A percentile compares a stretch with the other conserved stretches of the same genome.
Evolutionary conservation across 2,888 invertebrate genomes (phyloP).

Genomic region (Drosophila algonquin): DNA sequence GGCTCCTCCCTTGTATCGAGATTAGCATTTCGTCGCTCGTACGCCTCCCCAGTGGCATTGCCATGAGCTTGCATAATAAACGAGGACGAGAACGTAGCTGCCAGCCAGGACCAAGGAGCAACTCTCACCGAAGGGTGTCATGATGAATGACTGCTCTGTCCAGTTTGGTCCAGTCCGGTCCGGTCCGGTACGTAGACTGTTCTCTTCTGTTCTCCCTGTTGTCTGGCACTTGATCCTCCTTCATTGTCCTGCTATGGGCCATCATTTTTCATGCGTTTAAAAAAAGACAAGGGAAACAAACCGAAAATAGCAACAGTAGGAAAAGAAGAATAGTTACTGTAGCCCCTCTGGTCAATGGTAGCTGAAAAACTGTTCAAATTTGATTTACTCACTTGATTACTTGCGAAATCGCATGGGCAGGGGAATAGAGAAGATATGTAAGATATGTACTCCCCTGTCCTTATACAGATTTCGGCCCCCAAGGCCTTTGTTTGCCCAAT

Average conservation of each 20-base stretch:
- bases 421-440: not conserved
- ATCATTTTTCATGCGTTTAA: slow-evolving; percentile 82
- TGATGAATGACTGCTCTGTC: slow-evolving; percentile 75
- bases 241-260: slow-evolving; percentile 40
- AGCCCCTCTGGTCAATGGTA: slow-evolving; percentile 43
- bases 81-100: slow-evolving; percentile 47
- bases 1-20: slow-evolving; percentile 30
- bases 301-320: not conserved
- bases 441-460: slow-evolving; percentile 8
- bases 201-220: not conserved
- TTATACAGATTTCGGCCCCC: slow-evolving; percentile 46
- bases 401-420: slow-evolving; percentile 7
- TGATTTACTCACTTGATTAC: slow-evolving; percentile 83
- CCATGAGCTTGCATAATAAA: slow-evolving; percentile 81
- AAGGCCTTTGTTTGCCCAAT: slow-evolving; percentile 54
- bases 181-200: slow-evolving; percentile 4
- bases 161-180: too few relatives aligned
- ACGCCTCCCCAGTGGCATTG: slow-evolving; percentile 50
- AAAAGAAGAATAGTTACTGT: slow-evolving; percentile 14
- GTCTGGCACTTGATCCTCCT: slow-evolving; percentile 32
- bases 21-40: slow-evolving; percentile 74
- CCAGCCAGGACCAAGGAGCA: slow-evolving; percentile 21
- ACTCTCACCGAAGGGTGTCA: slow-evolving; percentile 63
- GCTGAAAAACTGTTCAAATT: slow-evolving; percentile 81
- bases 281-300: slow-evolving; percentile 47